Evolutionary conservation across 2,797 vertebrate species (phyloP), one percentile per base, ranked within the genome.

Genomic region (Poecilia wingei): DNA sequence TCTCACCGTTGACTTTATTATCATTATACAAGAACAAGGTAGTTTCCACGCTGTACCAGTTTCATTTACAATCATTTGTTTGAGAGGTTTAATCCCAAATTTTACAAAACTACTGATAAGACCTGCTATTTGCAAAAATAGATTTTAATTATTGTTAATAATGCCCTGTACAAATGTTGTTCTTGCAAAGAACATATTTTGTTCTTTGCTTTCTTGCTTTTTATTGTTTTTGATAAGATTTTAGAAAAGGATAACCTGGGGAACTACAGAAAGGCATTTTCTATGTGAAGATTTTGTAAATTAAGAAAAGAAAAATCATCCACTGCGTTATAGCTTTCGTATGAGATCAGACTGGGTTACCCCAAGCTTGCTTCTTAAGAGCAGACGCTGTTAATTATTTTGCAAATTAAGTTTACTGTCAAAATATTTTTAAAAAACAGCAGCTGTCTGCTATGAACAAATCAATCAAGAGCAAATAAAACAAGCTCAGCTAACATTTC

Each of bases 1-100:
- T 72, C 59, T 73, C 71, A 53, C 55, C 39, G 14, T 78, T 20
- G 72, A 72, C 36, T 68, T 68, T 9, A 66, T 41, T 41, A 22
- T 41, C 36, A 20, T 39, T 66, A 9, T 25, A 68, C 3, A 68
- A 66, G 8, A 41, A 13, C 18, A 25, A 66, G 8, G 10, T 25
- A 25, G 39, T 12, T 41, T 68, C 36, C 22, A 41, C 2, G 9
- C 3, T 41, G 16, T 64, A 20, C 16, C 33, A 36, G 20, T 61
- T 28, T 13, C 6, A 31, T 31, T 31, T 33, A 61, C 59, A 16
- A 61, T 61, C 3, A 33, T 18, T 33, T 14, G 2, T 31, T 61
- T 39, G 16, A 68, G 20, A 68, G 3, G 64, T 25, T 41, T 41
- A 68, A 41, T 22, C 33, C 9, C 36, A 68, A 39, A 22, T 68